Evolutionary conservation across 23 tunicate species (phyloP).

Genomic region (Halocynthia aurantium): DNA sequence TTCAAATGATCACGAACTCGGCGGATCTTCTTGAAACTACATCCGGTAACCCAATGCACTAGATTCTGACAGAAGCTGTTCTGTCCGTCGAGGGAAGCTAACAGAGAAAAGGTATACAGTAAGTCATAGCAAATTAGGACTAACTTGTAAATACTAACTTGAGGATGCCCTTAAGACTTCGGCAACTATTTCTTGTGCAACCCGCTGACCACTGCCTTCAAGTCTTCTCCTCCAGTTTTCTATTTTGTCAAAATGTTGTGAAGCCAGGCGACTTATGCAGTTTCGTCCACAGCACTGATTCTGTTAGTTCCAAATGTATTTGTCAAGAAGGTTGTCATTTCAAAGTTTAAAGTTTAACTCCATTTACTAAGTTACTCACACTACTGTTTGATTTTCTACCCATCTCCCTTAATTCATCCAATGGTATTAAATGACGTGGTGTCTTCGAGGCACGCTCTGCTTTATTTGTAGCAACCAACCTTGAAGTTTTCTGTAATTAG

Average conservation of each 20-base stretch:
- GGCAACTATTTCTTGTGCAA: slow-evolving; percentile 93
- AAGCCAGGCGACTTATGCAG: slow-evolving; percentile 81
- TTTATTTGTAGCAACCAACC: slow-evolving; percentile 87
- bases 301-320: slow-evolving; percentile 8
- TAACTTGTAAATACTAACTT: slow-evolving; percentile 1
- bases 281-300: slow-evolving; percentile 91
- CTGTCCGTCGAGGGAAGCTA: slow-evolving; percentile 91
- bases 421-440: slow-evolving; percentile 69
- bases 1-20: slow-evolving; percentile 89
- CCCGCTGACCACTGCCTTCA: slow-evolving; percentile 95
- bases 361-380: slow-evolving; percentile 34
- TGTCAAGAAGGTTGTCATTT: not conserved
- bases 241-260: slow-evolving; percentile 77
- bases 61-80: slow-evolving; percentile 93
- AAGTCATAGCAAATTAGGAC: not conserved
- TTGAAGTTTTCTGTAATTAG: slow-evolving; percentile 63
- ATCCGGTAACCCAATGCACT: slow-evolving; percentile 97
- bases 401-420: slow-evolving; percentile 78
- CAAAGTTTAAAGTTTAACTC: not conserved
- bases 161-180: slow-evolving; percentile 72
- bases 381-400: slow-evolving; percentile 52
- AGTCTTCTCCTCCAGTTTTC: slow-evolving; percentile 71
- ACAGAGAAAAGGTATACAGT: not conserved
- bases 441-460: slow-evolving; percentile 88
- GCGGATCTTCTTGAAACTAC: slow-evolving; percentile 92